Percentiles rank a stretch among this genome's conserved stretches.
Conservation (phyloP, 2,113 vertebrate genomes). For the Colaptes auratus region DNA sequence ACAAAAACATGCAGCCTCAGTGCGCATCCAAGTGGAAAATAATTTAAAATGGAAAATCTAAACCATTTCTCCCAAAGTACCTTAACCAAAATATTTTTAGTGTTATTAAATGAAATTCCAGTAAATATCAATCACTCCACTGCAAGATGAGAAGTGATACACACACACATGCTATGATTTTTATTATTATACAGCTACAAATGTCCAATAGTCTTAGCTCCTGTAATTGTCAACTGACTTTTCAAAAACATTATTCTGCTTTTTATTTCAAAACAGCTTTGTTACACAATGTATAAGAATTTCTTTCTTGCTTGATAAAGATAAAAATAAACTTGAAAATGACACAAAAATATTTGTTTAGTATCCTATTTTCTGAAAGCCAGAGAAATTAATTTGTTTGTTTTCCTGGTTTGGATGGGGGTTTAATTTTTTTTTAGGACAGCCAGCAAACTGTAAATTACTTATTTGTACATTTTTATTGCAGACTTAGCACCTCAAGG, state of each 20-base stretch:
- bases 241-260: not conserved
- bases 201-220: not conserved
- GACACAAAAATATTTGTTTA: not conserved
- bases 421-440: not conserved
- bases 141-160: not conserved
- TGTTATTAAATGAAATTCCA: not conserved
- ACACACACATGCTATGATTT: accelerated
- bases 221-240: not conserved
- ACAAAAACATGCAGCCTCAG: not conserved
- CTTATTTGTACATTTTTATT: not conserved
- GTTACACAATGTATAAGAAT: not conserved
- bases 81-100: not conserved
- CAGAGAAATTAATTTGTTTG: not conserved
- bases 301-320: not conserved
- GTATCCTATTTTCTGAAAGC: not conserved
- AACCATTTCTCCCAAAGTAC: not conserved
- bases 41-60: not conserved
- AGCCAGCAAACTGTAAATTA: not conserved
- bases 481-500: not conserved
- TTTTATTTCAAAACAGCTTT: not conserved
- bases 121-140: not conserved
- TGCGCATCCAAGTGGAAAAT: not conserved
- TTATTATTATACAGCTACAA: not conserved
- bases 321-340: not conserved
- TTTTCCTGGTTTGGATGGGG: not conserved